Evolutionary conservation across 2,888 invertebrate genomes (phyloP).

Genomic region (Caenorhabditis sp.): DNA sequence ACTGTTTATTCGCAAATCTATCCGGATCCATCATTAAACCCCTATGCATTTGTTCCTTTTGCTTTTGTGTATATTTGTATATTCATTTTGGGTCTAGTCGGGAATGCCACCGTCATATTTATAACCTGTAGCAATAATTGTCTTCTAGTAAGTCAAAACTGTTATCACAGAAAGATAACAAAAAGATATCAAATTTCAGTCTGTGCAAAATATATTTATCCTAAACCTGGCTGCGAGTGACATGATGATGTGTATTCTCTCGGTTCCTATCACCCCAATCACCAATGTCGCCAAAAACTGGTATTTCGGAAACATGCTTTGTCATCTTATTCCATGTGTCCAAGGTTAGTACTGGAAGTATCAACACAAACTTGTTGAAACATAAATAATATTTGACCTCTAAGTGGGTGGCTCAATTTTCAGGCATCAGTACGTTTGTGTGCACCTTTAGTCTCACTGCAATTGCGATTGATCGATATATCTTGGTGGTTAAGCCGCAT

Average conservation of each 20-base stretch:
- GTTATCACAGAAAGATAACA: neutral
- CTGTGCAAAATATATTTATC: conserved; percentile 84
- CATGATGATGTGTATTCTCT: conserved; percentile 87
- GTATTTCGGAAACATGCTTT: conserved; percentile 89
- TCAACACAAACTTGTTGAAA: no score
- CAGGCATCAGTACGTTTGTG: conserved; percentile 89
- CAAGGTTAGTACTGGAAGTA: conserved; percentile 75
- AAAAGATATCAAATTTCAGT: conserved; percentile 31
- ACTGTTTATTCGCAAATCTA: conserved; percentile 42
- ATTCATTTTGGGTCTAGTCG: conserved; percentile 68
- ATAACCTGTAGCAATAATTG: conserved; percentile 58
- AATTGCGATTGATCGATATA: conserved; percentile 96
- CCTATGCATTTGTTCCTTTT: conserved; percentile 56
- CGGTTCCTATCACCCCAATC: conserved; percentile 93
- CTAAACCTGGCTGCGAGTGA: conserved; percentile 93
- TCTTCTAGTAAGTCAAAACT: conserved; percentile 50
- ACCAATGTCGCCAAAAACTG: conserved; percentile 89
- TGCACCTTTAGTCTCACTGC: conserved; percentile 94
- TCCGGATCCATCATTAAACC: conserved; percentile 55
- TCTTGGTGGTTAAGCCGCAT: conserved; percentile 76
- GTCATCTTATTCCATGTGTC: conserved; percentile 90
- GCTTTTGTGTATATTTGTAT: conserved; percentile 54
- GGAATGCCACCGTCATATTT: conserved; percentile 63
- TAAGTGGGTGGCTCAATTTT: no score
- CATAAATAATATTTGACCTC: no score